Evolutionary conservation across 2,888 invertebrate species (phyloP), one percentile per base, ranked within the genome.

Genomic region (Andrena marginata): DNA sequence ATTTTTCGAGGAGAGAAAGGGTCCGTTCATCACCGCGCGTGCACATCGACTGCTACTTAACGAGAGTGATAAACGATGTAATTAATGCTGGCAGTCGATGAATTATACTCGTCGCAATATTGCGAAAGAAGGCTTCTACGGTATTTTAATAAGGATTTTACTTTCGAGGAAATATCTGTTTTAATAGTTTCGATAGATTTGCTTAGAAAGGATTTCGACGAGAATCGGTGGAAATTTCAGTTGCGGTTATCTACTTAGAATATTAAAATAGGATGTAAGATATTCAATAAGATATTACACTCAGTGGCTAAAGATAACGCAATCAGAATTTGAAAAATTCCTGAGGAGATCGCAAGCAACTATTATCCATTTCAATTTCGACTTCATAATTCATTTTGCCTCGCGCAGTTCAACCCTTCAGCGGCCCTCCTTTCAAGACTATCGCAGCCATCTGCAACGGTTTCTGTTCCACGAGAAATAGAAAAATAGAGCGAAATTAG

Each of bases 51-150:
- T 62, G 69, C 68, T 70, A 70, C 60, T 65, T 82, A 75, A 70
- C 74, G 51, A 63, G 65, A 72, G 64, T 79, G 80, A 80, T 64
- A 73, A 79, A 80, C 72, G 80, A 80, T 64, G 80, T 73, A 69
- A 80, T 80, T 79, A 79, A 80, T 73, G 59, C 54, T 42, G 80
- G 31, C 80, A 42, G 80, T n/a, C 63, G 80, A 72, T 80, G 80
- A 72, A 79, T 68, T 67, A 68, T 68, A 16, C 49, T 4, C 65
- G 51, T 29, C 33, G n/a, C 59, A 42, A 69, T 59, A 26, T 33
- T 3, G 10, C 13, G 20, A 65, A 54, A 16, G 33, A 67, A 48
- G 23, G 29, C 29, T 23, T 31, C 63, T 10, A 35, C 26, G 59
- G 62, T 35, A 29, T 49, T 42, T 35, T 56, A 42, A 51, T 56